These are phyloP conservation scores for Rapana venosa DNA, from an alignment of 2,888 invertebrate species.

Conservation along the genomic window DNA sequence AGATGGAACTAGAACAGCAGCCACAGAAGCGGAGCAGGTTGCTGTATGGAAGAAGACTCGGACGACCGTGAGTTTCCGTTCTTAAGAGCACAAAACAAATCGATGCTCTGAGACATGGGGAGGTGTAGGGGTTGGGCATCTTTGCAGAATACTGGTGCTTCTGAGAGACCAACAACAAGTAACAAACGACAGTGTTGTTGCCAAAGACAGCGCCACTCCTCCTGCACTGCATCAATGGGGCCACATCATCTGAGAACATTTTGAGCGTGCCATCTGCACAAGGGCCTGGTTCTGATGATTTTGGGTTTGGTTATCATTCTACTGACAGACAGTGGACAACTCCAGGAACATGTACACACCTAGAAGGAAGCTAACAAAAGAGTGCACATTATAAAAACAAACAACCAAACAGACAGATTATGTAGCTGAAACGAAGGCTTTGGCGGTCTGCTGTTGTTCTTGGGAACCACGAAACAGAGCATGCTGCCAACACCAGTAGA, in stretches of 20 bases:
- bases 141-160: neutral
- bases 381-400: neutral
- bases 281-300: neutral
- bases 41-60: neutral
- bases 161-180: neutral
- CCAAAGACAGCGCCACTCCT: neutral
- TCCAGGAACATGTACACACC: neutral
- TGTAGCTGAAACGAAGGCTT: neutral
- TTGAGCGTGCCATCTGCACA: neutral
- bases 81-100: too few species aligned
- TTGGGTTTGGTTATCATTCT: neutral
- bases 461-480: neutral
- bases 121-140: neutral
- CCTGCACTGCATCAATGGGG: neutral
- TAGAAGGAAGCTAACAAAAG: neutral
- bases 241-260: neutral
- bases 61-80: neutral
- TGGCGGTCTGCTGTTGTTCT: neutral
- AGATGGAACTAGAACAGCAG: too few species aligned
- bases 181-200: neutral
- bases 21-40: too few species aligned
- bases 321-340: neutral
- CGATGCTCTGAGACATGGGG: neutral
- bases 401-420: neutral
- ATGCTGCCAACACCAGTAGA: neutral